Evolutionary conservation across 2,113 vertebrate genomes (phyloP), one percentile per base, ranked within the genome.

Genomic region (Ictidomys tridecemlineatus): DNA sequence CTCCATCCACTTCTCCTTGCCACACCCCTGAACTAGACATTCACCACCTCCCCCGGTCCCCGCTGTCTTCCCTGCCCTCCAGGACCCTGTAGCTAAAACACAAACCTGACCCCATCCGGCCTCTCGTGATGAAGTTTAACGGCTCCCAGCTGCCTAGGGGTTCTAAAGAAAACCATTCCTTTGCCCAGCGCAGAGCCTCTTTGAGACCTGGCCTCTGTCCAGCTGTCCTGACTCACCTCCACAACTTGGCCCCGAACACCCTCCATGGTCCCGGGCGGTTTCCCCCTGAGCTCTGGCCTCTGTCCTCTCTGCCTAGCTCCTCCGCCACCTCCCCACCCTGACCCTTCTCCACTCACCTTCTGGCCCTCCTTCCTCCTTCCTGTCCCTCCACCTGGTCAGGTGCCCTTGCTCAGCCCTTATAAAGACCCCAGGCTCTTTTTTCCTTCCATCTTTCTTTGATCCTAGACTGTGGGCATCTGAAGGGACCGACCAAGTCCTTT

Each of bases 301-400:
- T 5, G 34, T 32, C 53, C 73, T 18, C 45, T 51, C 80, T 63
- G 48, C 32, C n/a, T 2, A 20, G 20, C 58, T 28, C 30, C 56
- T 56, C 72, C 30, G 48, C n/a, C 51, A 4, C n/a, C 53, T 37
- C 56, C 48, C 56, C 2, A 7, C 9, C 13, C 34, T 2, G 61
- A 26, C 9, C 37, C 85, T 85, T n/a, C 82, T 51, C 63, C 53
- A 26, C 3, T 48, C 8, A 0, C 1, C 58, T 51, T 34, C 17
- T 10, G 17, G 9, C 0, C 9, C 30, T 37, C 37, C 5, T 4
- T 8, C 34, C 10, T 56, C 58, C 1, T 14, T 17, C 24, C n/a
- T 8, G 5, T 2, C 53, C 61, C 26, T 58, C 56, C 37, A 0
- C 17, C 2, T 8, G 65, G 22, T 10, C 4, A 1, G 1, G 2